These are phyloP conservation scores for Dorcus hopei DNA, from an alignment of 2,888 invertebrate species.

Conservation along the genomic window DNA sequence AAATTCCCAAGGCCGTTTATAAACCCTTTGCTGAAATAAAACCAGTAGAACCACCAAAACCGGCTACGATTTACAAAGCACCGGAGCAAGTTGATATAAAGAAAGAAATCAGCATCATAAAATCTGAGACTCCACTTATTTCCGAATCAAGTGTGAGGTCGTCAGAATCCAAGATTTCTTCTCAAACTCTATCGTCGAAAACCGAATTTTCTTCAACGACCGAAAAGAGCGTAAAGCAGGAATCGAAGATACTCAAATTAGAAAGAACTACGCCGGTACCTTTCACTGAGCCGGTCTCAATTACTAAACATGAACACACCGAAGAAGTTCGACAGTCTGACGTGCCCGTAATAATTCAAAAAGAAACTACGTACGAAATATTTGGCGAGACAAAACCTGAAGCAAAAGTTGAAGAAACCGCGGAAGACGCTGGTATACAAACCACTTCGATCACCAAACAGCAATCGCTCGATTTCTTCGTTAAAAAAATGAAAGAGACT, in stretches of 20 bases:
- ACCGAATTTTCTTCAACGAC: conserved; percentile 41
- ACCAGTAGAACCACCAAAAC: conserved; percentile 15
- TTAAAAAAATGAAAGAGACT: conserved; percentile 58
- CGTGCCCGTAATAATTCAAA: conserved; percentile 6
- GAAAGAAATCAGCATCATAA: conserved; percentile 12
- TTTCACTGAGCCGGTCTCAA: conserved; percentile 19
- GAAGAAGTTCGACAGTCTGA: conserved; percentile 7
- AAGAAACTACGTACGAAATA: conserved; percentile 18
- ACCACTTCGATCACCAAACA: conserved; percentile 61
- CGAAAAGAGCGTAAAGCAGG: conserved; percentile 42
- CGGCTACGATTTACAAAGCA: conserved; percentile 12
- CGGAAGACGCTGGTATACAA: conserved; percentile 48
- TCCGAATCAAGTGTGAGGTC: conserved; percentile 19
- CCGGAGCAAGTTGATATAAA: conserved; percentile 13
- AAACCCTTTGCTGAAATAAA: not conserved
- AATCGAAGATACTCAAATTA: conserved; percentile 42
- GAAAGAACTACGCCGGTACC: conserved; percentile 38
- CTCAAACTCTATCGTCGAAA: conserved; percentile 31
- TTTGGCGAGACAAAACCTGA: conserved; percentile 6
- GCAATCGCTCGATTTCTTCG: conserved; percentile 65
- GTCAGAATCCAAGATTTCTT: conserved; percentile 33
- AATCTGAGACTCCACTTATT: conserved; percentile 13
- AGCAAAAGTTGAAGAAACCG: conserved; percentile 30
- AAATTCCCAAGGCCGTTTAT: conserved; percentile 26
- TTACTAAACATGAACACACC: conserved; percentile 10